Evolutionary conservation across 2,797 vertebrate species (phyloP), one percentile per base, ranked within the genome.

Genomic region (Erpetoichthys calabaricus): DNA sequence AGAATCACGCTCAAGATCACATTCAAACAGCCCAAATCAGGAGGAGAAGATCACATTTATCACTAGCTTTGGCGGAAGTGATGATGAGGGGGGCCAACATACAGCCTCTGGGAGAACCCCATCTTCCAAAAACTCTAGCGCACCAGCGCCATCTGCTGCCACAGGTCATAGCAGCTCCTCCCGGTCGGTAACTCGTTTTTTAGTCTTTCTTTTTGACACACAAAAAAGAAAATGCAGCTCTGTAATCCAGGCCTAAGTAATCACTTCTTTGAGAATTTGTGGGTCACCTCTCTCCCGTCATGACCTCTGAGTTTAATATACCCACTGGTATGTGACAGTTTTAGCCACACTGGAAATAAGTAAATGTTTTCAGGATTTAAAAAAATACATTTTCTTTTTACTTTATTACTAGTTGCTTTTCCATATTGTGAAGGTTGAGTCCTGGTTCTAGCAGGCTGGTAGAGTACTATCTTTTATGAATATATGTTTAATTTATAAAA

Each of bases 1-100:
- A 0, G 91, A 85, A 59, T 97, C 94, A 1, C 90, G 89, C 43
- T 96, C 93, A 0, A 81, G 86, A 1, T 96, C 94, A 0, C 90
- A 82, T 4, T 90, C 91, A 0, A 87, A 89, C 0, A 83, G 87
- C 4, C 89, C 86, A 0, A 90, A 90, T 44, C 86, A 84, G 0
- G 92, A 82, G 63, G 83, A 96, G 72, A 94, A 94, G 74, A 97
- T 97, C 79, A 97, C 91, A 3, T 97, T 96, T 78, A 97, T 97
- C 79, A 97, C 94, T 65, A 97, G 94, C 66, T 97, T 92, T 0
- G 94, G 93, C 5, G 94, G 93, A 77, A 97, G 94, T 4, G 94
- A 96, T 0, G 94, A 97, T 0, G 93, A 97, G 70, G 84, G 85
- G 0, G 61, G 75, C 0, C 75, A 75, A 0, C 67, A 73, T 1